A percentile compares a stretch with the other conserved stretches of the same genome.
Evolutionary conservation across 2,113 vertebrate genomes (phyloP).

Genomic region (Oncorhynchus tshawytscha): DNA sequence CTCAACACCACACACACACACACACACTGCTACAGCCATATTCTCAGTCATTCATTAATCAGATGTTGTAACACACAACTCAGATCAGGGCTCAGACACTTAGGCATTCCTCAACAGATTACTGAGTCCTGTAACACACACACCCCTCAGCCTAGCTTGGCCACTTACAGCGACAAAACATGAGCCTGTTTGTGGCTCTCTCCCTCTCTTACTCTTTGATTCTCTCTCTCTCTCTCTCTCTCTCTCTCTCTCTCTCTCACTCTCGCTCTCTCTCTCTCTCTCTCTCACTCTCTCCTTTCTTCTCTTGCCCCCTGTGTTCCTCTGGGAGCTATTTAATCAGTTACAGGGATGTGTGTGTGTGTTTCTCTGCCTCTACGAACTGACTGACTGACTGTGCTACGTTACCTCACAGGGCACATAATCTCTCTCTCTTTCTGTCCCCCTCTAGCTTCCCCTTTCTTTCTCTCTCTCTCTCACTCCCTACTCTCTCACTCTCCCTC

Average conservation of each 20-base stretch:
- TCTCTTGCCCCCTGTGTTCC: not conserved
- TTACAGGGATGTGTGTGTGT: not conserved
- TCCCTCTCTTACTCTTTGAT: constrained; percentile 19
- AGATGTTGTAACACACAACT: not conserved
- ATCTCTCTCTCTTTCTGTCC: constrained; percentile 5
- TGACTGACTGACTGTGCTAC: not conserved
- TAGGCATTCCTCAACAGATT: constrained; percentile 74
- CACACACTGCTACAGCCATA: no score
- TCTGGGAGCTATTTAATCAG: not conserved
- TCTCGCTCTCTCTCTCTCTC: constrained; percentile 1
- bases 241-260: constrained; percentile 14
- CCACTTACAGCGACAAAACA: constrained; percentile 46
- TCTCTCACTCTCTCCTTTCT: constrained; percentile 29
- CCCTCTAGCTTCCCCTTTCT: constrained; percentile 24
- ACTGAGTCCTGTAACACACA: constrained; percentile 38
- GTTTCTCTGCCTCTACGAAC: not conserved
- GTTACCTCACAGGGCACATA: not conserved
- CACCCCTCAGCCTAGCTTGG: constrained; percentile 18
- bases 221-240: constrained; percentile 3
- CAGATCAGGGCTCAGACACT: not conserved
- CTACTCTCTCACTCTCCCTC: not conserved
- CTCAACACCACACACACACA: not conserved
- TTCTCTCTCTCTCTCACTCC: not conserved
- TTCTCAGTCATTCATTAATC: constrained; percentile 1
- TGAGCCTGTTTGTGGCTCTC: constrained; percentile 31